These are phyloP conservation scores for Varroa destructor DNA, from an alignment of 1,140 invertebrate genomes.

Conservation along the genomic window DNA sequence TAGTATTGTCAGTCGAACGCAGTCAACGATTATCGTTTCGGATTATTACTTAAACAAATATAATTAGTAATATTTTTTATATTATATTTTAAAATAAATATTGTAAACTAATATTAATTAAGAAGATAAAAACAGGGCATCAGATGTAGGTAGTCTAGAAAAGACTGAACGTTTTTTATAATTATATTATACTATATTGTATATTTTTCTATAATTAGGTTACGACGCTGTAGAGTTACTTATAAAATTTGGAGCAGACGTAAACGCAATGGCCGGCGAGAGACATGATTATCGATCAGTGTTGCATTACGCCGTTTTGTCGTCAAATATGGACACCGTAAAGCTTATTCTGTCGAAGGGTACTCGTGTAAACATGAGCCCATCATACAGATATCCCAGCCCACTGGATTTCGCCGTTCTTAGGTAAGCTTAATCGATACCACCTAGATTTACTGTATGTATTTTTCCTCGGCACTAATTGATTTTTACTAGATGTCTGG, in stretches of 20 bases:
- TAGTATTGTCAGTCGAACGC: too few relatives aligned
- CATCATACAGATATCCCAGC: constrained; percentile 58
- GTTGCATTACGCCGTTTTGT: constrained; percentile 70
- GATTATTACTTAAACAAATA: too few relatives aligned
- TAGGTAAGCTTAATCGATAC: not conserved
- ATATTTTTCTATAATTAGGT: constrained; percentile 44
- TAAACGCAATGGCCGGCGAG: constrained; percentile 59
- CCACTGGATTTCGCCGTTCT: constrained; percentile 68
- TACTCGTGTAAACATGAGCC: constrained; percentile 53
- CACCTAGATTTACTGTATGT: too few relatives aligned
- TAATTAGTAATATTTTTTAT: too few relatives aligned
- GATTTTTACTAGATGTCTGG: too few relatives aligned
- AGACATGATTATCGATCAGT: constrained; percentile 67
- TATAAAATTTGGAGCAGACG: constrained; percentile 62
- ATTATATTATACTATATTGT: not conserved
- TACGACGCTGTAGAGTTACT: constrained; percentile 60
- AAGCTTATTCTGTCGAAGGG: constrained; percentile 68
- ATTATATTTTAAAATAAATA: too few relatives aligned
- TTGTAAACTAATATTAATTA: too few relatives aligned
- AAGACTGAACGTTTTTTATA: too few relatives aligned
- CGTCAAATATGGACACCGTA: constrained; percentile 60
- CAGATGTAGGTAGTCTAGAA: too few relatives aligned
- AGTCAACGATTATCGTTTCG: too few relatives aligned
- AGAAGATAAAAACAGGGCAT: too few relatives aligned
- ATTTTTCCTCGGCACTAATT: too few relatives aligned